Base-by-base conservation (phyloP, 2,888 invertebrate species). In the Julus scandinavius region DNA sequence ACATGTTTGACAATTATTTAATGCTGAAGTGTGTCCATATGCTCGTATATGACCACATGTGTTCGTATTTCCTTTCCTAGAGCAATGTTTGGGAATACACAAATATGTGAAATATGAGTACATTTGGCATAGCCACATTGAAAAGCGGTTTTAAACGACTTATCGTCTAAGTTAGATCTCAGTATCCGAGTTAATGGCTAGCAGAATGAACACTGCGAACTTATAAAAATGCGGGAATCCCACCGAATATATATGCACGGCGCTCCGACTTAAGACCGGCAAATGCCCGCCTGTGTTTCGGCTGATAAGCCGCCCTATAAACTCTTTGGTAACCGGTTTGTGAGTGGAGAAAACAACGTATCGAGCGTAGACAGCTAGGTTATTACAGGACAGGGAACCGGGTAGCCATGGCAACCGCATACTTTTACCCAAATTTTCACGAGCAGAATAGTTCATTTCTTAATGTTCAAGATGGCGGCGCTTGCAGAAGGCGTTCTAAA, bases 211-310 rank as follows among this genome's bases (percentile, higher is more conserved):
- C 29, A 29, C 63, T 63, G n/a, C n/a, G 63, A 63, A 63, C 63
- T 63, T 63, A 17, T 63, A 63, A 63, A 63, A 63, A 63, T 63
- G 63, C 63, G n/a, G 63, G n/a, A 63, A n/a, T 63, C n/a, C n/a
- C 63, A 17, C 54, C 15, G 13, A 54, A 54, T 54, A 17, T 63
- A n/a, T 63, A 63, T n/a, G n/a, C 63, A 5, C 63, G n/a, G 63
- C n/a, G 63, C 63, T 63, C n/a, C 7, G n/a, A 63, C 63, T 63
- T 63, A 63, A 63, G 17, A n/a, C 63, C 17, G 6, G 17, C 2
- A 5, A 63, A 63, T n/a, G 63, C n/a, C n/a, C n/a, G 63, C 63
- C 63, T 63, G 63, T 63, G 63, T 63, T 63, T 63, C 63, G 63
- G n/a, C 63, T 63, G 63, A 63, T 63, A 63, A 63, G 63, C 63